These are phyloP conservation scores for Leptopilina myrica DNA, from an alignment of 2,888 invertebrate genomes.

Conservation along the genomic window DNA sequence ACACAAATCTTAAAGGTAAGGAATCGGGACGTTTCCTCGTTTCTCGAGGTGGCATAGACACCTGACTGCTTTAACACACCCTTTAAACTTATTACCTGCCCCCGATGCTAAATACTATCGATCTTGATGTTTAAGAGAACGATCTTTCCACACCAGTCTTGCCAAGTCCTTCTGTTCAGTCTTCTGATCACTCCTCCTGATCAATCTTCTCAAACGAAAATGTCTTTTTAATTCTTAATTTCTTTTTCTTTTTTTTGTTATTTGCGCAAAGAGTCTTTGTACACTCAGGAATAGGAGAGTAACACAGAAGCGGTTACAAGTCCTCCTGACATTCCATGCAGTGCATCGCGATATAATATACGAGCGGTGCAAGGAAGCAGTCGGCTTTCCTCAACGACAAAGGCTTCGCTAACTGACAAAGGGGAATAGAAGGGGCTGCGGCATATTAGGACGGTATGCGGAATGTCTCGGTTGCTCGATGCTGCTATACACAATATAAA, in stretches of 20 bases:
- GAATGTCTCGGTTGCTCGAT: conserved; percentile 51
- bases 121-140: not conserved
- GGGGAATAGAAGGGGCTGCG: conserved; percentile 65
- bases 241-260: too few relatives aligned
- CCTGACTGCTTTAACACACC: conserved; percentile 61
- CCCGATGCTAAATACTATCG: conserved; percentile 62
- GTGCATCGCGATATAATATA: conserved; percentile 74
- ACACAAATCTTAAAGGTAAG: conserved; percentile 48
- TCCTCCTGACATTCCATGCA: conserved; percentile 61
- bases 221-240: too few relatives aligned
- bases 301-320: conserved; percentile 51
- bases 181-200: too few relatives aligned
- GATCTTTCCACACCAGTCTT: too few relatives aligned
- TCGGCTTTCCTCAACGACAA: conserved; percentile 73
- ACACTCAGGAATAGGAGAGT: conserved; percentile 21
- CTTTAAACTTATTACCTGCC: conserved; percentile 61
- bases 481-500: conserved; percentile 14
- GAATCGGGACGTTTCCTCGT: conserved; percentile 64
- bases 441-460: conserved; percentile 76
- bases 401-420: conserved; percentile 69
- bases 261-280: not conserved
- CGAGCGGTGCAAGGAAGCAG: conserved; percentile 69
- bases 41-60: conserved; percentile 50
- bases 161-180: too few relatives aligned
- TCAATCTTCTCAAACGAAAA: too few relatives aligned